Conservation (phyloP, 2,797 vertebrate genomes). For the Rhinella marina region DNA sequence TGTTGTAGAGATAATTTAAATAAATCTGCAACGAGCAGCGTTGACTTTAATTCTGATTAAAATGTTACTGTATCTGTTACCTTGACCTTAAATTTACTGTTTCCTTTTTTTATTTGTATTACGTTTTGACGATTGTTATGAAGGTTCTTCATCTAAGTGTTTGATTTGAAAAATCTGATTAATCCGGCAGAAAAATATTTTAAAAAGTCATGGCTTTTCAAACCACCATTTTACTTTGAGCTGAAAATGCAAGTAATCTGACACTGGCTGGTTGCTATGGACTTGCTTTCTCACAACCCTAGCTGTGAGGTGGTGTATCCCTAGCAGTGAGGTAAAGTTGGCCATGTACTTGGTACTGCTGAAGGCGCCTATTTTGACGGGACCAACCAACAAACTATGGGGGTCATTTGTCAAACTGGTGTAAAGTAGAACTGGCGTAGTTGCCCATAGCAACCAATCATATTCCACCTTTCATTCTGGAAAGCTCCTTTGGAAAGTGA, state of each 20-base stretch:
- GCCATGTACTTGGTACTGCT: too few relatives aligned
- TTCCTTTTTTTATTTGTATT: conserved; percentile 52
- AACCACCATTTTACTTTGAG: not conserved
- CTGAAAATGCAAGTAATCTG: not conserved
- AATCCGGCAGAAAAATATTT: not conserved
- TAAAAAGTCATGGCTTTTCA: not conserved
- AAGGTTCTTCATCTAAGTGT: not conserved
- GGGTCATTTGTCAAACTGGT: too few relatives aligned
- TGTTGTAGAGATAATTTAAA: conserved; percentile 69
- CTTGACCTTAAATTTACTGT: conserved; percentile 18
- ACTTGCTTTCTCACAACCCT: not conserved
- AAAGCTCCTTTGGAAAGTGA: too few relatives aligned
- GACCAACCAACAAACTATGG: too few relatives aligned
- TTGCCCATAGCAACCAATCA: too few relatives aligned
- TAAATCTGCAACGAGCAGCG: conserved; percentile 65
- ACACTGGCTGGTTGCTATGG: not conserved
- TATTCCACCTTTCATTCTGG: too few relatives aligned
- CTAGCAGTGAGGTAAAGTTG: too few relatives aligned
- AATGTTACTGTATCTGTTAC: conserved; percentile 35
- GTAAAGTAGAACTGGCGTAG: too few relatives aligned
- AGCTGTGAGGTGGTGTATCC: too few relatives aligned
- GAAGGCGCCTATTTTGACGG: too few relatives aligned
- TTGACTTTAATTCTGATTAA: conserved; percentile 42
- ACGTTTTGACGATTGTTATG: conserved; percentile 61
- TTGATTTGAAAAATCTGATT: conserved; percentile 8